A percentile compares a stretch with the other conserved stretches of the same genome.
Evolutionary conservation across 1,140 invertebrate species (phyloP).

Genomic region (Periplaneta americana): DNA sequence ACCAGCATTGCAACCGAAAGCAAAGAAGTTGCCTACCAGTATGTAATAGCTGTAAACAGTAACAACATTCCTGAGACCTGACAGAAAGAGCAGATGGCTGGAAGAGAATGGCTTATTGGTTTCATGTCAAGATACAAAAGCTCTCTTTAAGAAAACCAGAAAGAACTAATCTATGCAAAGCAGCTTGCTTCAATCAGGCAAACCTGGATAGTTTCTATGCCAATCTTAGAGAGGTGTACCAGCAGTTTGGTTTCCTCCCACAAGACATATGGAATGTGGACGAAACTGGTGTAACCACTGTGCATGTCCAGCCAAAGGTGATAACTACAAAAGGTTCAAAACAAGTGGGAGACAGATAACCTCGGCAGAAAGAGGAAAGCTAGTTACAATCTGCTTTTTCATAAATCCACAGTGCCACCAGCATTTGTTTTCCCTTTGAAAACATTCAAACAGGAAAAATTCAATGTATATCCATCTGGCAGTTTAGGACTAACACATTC

Average conservation of each 20-base stretch:
- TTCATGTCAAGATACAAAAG: slow-evolving; percentile 30
- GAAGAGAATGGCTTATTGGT: slow-evolving; percentile 34
- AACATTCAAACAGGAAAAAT: background rate
- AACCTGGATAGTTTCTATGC: background rate
- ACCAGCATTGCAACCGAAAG: too few relatives aligned
- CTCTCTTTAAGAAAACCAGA: slow-evolving; percentile 12
- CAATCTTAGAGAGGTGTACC: background rate
- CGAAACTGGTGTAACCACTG: slow-evolving; percentile 40
- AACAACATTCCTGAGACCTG: slow-evolving; percentile 14
- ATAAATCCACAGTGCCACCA: background rate
- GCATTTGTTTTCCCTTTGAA: background rate
- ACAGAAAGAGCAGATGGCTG: slow-evolving; percentile 28
- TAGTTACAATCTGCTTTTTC: slow-evolving; percentile 31
- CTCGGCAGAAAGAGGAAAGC: slow-evolving; percentile 34
- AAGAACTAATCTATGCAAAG: slow-evolving; percentile 1
- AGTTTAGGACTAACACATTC: background rate
- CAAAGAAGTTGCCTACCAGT: background rate
- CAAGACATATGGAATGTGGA: slow-evolving; percentile 28
- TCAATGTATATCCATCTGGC: background rate
- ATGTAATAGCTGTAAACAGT: background rate
- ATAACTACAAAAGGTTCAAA: slow-evolving; percentile 32
- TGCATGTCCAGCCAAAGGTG: slow-evolving; percentile 37
- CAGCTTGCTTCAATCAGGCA: slow-evolving; percentile 9
- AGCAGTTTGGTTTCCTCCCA: background rate
- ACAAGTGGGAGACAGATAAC: slow-evolving; percentile 34